Conservation (phyloP, 2,888 invertebrate species). For the Drosophila hamatofila region DNA sequence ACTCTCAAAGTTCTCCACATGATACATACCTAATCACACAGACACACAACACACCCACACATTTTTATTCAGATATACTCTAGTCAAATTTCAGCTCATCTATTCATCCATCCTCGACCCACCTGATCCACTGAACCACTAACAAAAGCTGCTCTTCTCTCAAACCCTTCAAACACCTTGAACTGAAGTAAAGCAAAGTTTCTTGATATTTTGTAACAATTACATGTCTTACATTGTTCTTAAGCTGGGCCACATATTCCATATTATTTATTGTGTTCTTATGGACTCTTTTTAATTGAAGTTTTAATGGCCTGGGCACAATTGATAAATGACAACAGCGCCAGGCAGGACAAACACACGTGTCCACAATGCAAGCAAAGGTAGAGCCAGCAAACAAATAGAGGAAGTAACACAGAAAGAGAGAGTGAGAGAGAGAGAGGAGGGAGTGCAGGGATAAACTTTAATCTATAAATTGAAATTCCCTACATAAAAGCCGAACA, state of each 20-base stretch:
- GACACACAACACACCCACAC: not conserved
- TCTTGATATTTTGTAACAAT: conserved; percentile 4
- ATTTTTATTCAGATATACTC: not conserved
- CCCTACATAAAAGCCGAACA: conserved; percentile 56
- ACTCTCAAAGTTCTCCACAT: not conserved
- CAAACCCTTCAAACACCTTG: not conserved
- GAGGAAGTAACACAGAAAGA: not conserved
- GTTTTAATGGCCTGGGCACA: conserved; percentile 23
- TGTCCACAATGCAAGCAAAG: conserved; percentile 12
- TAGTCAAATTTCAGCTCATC: not conserved
- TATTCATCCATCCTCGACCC: not conserved
- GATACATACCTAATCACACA: not conserved
- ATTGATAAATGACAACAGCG: conserved; percentile 33
- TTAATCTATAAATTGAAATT: conserved; percentile 78
- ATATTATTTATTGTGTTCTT: conserved; percentile 11
- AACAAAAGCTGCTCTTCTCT: not conserved
- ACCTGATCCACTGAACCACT: not conserved
- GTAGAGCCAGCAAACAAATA: not conserved
- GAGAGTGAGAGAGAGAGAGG: not conserved
- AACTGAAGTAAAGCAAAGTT: not conserved
- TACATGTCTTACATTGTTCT: conserved; percentile 12
- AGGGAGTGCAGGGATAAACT: conserved; percentile 31
- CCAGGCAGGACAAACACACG: conserved; percentile 16
- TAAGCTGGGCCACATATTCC: conserved; percentile 1
- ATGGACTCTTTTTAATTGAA: conserved; percentile 27